Percentiles rank a stretch among this genome's conserved stretches.
Conservation (phyloP, 2,888 invertebrate genomes). For the Pasiphila rectangulata region DNA sequence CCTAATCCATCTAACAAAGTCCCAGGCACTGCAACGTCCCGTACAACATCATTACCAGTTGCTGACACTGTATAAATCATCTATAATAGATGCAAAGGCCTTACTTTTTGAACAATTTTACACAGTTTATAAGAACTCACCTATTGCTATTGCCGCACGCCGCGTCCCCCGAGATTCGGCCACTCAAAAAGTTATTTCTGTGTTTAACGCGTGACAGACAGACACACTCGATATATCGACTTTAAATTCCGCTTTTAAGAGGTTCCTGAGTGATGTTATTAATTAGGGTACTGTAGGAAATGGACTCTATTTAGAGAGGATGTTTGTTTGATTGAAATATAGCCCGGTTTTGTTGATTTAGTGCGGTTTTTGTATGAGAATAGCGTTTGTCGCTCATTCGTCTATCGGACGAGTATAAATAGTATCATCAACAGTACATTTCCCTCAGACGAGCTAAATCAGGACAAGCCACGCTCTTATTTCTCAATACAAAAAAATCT, state of each 20-base stretch:
- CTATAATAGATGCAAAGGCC: too few species aligned
- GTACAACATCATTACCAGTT: too few species aligned
- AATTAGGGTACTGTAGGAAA: conserved; percentile 35
- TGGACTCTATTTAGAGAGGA: conserved; percentile 33
- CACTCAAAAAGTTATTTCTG: conserved; percentile 39
- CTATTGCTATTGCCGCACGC: neutral
- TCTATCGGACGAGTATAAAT: neutral
- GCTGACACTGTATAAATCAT: too few species aligned
- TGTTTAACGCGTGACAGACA: conserved; percentile 35
- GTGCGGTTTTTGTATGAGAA: conserved; percentile 15
- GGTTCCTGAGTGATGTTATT: conserved; percentile 36
- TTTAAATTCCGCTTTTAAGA: conserved; percentile 38
- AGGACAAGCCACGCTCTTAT: too few species aligned
- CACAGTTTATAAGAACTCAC: neutral
- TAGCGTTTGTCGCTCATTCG: conserved; percentile 5
- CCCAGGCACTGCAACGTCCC: too few species aligned
- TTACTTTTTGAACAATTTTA: neutral
- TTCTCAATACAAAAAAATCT: too few species aligned
- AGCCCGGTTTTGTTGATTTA: conserved; percentile 26
- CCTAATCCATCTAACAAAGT: too few species aligned
- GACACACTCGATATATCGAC: conserved; percentile 33
- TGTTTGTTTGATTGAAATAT: conserved; percentile 33
- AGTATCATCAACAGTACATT: neutral
- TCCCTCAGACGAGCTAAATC: too few species aligned
- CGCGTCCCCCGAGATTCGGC: conserved; percentile 18